Conservation (phyloP, 2,113 vertebrate genomes). For the Xenopus laevis region DNA sequence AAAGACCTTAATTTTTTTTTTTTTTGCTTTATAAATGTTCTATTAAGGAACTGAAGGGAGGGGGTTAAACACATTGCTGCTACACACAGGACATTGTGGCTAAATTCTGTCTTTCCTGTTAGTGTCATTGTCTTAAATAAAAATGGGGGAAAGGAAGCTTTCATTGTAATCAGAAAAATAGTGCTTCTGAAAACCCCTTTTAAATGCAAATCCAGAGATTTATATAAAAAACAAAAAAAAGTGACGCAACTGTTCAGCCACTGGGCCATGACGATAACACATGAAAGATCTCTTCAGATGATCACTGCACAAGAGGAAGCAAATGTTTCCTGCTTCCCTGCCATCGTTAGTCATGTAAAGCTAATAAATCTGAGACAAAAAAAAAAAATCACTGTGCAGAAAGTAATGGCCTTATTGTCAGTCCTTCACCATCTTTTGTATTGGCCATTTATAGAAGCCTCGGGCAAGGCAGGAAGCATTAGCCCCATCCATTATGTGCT, state of each 20-base stretch:
- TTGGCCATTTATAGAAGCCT: too few species aligned
- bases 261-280: not conserved
- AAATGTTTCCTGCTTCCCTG: not conserved
- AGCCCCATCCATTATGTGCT: too few species aligned
- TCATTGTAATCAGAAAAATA: not conserved
- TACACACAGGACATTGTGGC: not conserved
- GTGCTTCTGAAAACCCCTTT: not conserved
- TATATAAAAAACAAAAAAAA: not conserved
- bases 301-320: not conserved
- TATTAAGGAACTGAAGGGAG: too few species aligned
- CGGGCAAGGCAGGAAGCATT: too few species aligned
- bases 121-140: not conserved
- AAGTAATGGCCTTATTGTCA: too few species aligned
- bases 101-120: not conserved
- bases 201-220: not conserved
- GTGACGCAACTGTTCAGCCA: not conserved
- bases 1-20: too few species aligned
- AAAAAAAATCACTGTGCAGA: not conserved
- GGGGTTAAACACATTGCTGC: too few species aligned
- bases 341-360: not conserved
- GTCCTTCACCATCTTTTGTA: too few species aligned
- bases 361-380: not conserved
- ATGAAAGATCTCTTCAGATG: not conserved
- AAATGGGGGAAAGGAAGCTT: not conserved
- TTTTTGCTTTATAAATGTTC: too few species aligned